Base-by-base conservation (phyloP, 2,888 invertebrate genomes). In the Ceramica pisi region DNA sequence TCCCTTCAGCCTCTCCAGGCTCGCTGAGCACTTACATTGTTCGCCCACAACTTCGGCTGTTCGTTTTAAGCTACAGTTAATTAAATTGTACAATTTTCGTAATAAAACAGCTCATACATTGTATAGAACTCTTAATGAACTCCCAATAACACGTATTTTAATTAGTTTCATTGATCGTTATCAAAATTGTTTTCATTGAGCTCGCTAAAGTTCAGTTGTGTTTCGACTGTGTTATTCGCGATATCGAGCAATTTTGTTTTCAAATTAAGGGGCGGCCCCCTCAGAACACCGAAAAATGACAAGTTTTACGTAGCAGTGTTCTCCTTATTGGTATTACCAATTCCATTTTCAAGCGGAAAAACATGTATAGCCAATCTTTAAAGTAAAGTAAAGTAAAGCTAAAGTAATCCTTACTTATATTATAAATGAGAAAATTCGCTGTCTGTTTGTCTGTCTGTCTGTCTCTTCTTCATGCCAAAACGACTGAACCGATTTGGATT, bases 1-100 rank as follows among this genome's bases (percentile, higher is more conserved):
- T 71, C 70, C 73, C 67, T 63, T 59, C 62, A 67, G 66, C 23
- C 50, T 64, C 74, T 21, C 57, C 4, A 57, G 57, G 21, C 38
- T 67, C 38, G 41, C 59, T 73, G 63, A 75, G 53, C 69, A 71
- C 62, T 38, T 50, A 73, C 71, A 79, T 75, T 86, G 83, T 84
- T 70, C 57, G 6, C 44, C 60, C 56, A 26, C n/a, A 84, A 75
- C 73, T 78, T 73, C 8, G 56, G 59, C 63, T 72, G 61, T 78
- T 77, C 75, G 69, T 85, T 71, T 68, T 64, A 64, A 75, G 64
- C 69, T 68, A 62, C 67, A 78, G 63, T 79, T 80, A 77, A 85
- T 82, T 72, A 78, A 84, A 71, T 82, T 64, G 55, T 57, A 67
- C 53, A 62, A 68, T 71, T 57, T 50, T 63, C 53, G n/a, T 82